A percentile compares a stretch with the other conserved stretches of the same genome.
These are phyloP conservation scores for Cinara cedri DNA, from an alignment of 2,888 invertebrate species.

Conservation along the genomic window DNA sequence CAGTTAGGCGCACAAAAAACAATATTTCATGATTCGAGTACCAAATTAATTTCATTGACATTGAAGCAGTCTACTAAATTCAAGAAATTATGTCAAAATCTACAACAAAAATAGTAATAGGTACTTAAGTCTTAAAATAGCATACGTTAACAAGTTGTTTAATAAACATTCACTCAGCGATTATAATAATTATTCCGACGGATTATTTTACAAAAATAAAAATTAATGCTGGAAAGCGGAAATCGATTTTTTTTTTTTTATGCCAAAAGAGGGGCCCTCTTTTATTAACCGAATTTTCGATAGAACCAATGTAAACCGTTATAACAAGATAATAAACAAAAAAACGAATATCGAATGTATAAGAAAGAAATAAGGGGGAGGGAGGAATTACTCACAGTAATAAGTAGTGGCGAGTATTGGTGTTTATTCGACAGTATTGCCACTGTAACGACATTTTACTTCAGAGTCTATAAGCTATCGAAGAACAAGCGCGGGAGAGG, in stretches of 20 bases:
- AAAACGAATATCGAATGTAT: conserved; percentile 25
- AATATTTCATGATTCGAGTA: too few species aligned
- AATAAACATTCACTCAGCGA: too few species aligned
- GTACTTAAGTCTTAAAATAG: too few species aligned
- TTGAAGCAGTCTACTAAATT: too few species aligned
- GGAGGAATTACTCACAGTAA: neutral
- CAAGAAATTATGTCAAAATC: too few species aligned
- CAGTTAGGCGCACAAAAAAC: too few species aligned
- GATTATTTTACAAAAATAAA: too few species aligned
- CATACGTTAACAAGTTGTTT: too few species aligned
- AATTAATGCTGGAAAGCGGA: neutral
- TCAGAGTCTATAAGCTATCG: neutral
- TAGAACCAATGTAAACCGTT: conserved; percentile 10
- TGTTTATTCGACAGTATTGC: conserved; percentile 43
- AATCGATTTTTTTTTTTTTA: conserved; percentile 18
- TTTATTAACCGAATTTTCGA: neutral
- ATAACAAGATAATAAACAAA: conserved; percentile 34
- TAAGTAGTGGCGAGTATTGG: neutral
- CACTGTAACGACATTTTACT: conserved; percentile 42
- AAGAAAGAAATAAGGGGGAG: too few species aligned
- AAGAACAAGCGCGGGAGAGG: neutral
- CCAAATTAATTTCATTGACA: too few species aligned
- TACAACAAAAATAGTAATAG: too few species aligned
- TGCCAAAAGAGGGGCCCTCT: neutral
- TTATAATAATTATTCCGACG: too few species aligned